A percentile compares a stretch with the other conserved stretches of the same genome.
These are phyloP conservation scores for Macrochelys suwanniensis DNA, from an alignment of 2,797 vertebrate genomes.

Conservation along the genomic window DNA sequence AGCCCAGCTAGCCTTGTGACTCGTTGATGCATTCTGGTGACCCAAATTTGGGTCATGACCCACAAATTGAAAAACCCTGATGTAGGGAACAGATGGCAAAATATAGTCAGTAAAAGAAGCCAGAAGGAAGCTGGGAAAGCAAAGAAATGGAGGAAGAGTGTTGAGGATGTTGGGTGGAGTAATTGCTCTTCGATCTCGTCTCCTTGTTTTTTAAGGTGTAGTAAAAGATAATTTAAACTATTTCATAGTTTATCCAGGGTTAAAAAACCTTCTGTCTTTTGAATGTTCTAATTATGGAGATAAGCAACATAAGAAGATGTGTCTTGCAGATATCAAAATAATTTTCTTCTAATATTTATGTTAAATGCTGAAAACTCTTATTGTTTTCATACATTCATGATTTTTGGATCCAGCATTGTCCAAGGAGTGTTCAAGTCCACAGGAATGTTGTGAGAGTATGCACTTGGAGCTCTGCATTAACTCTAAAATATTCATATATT, in stretches of 20 bases:
- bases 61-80: neutral
- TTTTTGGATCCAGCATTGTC: neutral
- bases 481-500: slow-evolving; percentile 27
- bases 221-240: neutral
- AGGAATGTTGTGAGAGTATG: neutral
- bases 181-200: neutral
- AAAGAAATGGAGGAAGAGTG: neutral
- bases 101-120: neutral
- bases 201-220: neutral
- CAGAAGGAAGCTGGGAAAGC: neutral
- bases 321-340: no score
- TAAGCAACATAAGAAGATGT: neutral
- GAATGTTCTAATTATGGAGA: neutral
- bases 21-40: no score
- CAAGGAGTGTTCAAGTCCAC: neutral
- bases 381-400: neutral
- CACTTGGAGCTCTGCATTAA: neutral
- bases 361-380: neutral
- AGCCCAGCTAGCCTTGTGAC: no score
- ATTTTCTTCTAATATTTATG: no score
- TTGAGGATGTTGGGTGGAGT: neutral
- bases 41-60: no score
- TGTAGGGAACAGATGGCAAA: neutral
- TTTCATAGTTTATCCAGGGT: neutral
- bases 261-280: neutral